A percentile compares a stretch with the other conserved stretches of the same genome.
Evolutionary conservation across 64 coral and sea anemone species (phyloP).

Genomic region (Orbicella faveolata): DNA sequence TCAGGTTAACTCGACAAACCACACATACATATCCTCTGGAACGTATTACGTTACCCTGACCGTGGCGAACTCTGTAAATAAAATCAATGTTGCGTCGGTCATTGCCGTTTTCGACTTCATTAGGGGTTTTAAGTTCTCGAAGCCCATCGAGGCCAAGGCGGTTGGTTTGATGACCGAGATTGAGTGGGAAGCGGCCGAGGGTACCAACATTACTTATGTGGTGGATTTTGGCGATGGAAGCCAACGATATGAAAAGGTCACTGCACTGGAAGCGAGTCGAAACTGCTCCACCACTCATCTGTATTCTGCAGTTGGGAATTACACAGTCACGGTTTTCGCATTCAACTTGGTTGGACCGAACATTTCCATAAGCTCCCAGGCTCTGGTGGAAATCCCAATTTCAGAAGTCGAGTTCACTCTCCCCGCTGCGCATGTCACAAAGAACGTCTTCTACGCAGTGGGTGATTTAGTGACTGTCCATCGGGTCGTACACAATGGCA

Average conservation of each 20-base stretch:
- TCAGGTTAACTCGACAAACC: neutral
- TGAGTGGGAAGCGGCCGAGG: constrained; percentile 61
- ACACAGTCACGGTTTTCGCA: constrained; percentile 70
- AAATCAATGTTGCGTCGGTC: neutral
- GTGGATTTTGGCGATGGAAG: constrained; percentile 83
- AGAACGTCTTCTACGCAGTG: constrained; percentile 59
- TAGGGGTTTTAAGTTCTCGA: constrained; percentile 48
- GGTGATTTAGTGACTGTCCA: constrained; percentile 61
- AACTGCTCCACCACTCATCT: constrained; percentile 32
- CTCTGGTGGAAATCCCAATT: constrained; percentile 73
- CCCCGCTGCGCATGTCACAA: constrained; percentile 63
- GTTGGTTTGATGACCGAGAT: constrained; percentile 51
- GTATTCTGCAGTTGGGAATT: constrained; percentile 74
- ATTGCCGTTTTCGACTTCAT: constrained; percentile 64
- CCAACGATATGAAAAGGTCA: constrained; percentile 1
- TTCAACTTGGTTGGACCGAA: constrained; percentile 77
- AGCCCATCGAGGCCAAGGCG: constrained; percentile 58
- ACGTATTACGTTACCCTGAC: constrained; percentile 49
- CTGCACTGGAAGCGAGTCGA: neutral
- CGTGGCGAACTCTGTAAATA: constrained; percentile 76
- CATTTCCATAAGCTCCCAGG: constrained; percentile 63
- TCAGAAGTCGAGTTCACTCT: constrained; percentile 57
- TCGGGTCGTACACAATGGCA: constrained; percentile 47
- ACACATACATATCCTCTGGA: constrained; percentile 44
- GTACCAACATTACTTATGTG: constrained; percentile 77